A percentile compares a stretch with the other conserved stretches of the same genome.
These are phyloP conservation scores for Sebastiscus tertius DNA, from an alignment of 2,797 vertebrate genomes.

Conservation along the genomic window DNA sequence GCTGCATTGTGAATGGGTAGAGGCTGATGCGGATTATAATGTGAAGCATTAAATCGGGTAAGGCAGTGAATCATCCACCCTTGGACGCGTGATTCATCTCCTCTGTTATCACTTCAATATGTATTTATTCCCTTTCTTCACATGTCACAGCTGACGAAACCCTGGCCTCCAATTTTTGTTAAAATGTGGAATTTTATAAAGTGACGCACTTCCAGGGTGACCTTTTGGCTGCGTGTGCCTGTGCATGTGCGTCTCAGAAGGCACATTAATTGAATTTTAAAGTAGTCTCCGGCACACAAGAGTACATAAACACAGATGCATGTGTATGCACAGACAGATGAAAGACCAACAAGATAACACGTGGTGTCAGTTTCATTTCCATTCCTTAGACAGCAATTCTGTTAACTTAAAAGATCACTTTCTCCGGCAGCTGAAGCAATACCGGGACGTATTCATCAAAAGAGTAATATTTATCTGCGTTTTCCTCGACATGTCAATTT, in stretches of 20 bases:
- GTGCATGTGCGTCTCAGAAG: neutral
- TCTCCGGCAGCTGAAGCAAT: neutral
- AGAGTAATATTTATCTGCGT: neutral
- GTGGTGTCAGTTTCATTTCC: constrained; percentile 1
- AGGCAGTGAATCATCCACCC: constrained; percentile 54
- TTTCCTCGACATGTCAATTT: constrained; percentile 2
- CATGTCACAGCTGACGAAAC: constrained; percentile 58
- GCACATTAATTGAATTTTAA: constrained; percentile 18
- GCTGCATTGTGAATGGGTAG: constrained; percentile 63
- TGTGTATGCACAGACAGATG: neutral
- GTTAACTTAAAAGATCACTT: neutral
- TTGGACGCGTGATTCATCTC: constrained; percentile 52
- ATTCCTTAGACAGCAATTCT: neutral
- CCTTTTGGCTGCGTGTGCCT: constrained; percentile 15
- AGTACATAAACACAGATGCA: neutral
- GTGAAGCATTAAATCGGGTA: constrained; percentile 66
- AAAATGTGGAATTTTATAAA: constrained; percentile 41
- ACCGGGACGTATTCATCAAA: neutral
- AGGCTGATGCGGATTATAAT: constrained; percentile 72
- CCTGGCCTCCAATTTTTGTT: constrained; percentile 47
- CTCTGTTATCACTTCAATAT: constrained; percentile 72
- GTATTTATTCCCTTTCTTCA: constrained; percentile 71
- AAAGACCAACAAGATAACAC: constrained; percentile 10
- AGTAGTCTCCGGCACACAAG: neutral
- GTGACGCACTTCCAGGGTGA: constrained; percentile 21